Base-by-base conservation (phyloP, 2,113 vertebrate species). In the Sphaerodactylus townsendi region DNA sequence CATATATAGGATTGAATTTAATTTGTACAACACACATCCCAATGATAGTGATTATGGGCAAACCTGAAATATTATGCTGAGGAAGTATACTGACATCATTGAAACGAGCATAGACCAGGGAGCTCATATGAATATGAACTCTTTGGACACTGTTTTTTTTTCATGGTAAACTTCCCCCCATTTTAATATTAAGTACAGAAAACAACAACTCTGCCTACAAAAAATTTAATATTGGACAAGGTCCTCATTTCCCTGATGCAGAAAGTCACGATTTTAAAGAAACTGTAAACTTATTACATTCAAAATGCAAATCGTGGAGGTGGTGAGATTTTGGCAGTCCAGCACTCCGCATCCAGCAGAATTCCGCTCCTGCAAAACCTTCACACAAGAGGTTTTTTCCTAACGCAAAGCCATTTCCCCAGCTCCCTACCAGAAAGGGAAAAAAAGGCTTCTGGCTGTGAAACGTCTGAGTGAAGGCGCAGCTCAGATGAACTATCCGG, bases 371-470 rank as follows among this genome's bases (percentile, higher is more conserved):
- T 91, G 92, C 79, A 87, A 90, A 88, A 64, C 80, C 85, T 92
- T 93, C 88, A 89, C 64, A 90, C n/a, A 77, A 50, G 65, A 90
- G 76, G 72, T 1, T 46, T 86, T 92, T 78, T n/a, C 73, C 78
- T 77, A 39, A 77, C 86, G 48, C 39, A 65, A 77, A 93, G 64
- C 84, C 88, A 87, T 82, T 90, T 87, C 39, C 0, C 0, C 41
- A 66, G 59, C 59, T 62, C 85, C 86, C 95, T 98, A 99, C 98
- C 98, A 99, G 85, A 97, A 98, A 74, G 98, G n/a, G 97, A 91
- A 99, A 99, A 88, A 99, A 99, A 0, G 98, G 98, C 82, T 98
- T 97, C 91, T 98, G 97, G 97, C 98, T 98, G 90, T 98, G 97
- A 88, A 99, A 97, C 6, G 98, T 99, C 93, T 99, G 98, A 2